Conservation (phyloP, 2,888 invertebrate genomes). For the Scaptomyza parva region DNA sequence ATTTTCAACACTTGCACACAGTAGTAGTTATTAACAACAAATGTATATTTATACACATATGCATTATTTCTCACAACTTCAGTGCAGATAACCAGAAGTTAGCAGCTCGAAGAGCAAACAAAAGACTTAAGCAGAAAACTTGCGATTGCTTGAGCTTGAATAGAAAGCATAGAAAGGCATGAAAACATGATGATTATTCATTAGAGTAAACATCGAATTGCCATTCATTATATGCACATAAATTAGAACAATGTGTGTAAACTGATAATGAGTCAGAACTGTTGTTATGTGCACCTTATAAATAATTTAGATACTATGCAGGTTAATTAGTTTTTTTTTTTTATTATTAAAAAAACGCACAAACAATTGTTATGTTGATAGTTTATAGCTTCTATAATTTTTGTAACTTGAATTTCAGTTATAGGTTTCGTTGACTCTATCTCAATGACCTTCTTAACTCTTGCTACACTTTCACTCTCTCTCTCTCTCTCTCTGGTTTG, state of each 20-base stretch:
- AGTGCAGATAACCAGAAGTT: constrained; percentile 48
- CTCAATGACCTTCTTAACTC: constrained; percentile 46
- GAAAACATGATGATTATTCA: constrained; percentile 60
- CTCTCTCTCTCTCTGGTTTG: constrained; percentile 63
- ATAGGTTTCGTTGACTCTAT: constrained; percentile 20
- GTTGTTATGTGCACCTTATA: constrained; percentile 35
- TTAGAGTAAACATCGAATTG: constrained; percentile 34
- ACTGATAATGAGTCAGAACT: constrained; percentile 37
- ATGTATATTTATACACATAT: constrained; percentile 22
- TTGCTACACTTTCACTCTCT: constrained; percentile 74
- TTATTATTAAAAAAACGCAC: constrained; percentile 1
- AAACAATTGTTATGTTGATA: constrained; percentile 20
- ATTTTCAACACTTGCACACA: constrained; percentile 31
- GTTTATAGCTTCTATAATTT: neutral
- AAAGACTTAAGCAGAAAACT: constrained; percentile 69
- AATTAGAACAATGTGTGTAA: constrained; percentile 65
- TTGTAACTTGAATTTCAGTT: neutral
- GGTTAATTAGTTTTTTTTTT: constrained; percentile 21
- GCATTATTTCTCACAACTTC: constrained; percentile 65
- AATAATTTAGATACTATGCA: constrained; percentile 32
- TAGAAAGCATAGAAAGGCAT: constrained; percentile 26
- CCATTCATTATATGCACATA: constrained; percentile 62
- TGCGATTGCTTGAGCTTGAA: constrained; percentile 12
- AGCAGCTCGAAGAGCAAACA: constrained; percentile 40
- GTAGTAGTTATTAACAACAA: constrained; percentile 50